These are phyloP conservation scores for Daubentonia madagascariensis DNA, from an alignment of 2,113 vertebrate genomes.

Conservation along the genomic window DNA sequence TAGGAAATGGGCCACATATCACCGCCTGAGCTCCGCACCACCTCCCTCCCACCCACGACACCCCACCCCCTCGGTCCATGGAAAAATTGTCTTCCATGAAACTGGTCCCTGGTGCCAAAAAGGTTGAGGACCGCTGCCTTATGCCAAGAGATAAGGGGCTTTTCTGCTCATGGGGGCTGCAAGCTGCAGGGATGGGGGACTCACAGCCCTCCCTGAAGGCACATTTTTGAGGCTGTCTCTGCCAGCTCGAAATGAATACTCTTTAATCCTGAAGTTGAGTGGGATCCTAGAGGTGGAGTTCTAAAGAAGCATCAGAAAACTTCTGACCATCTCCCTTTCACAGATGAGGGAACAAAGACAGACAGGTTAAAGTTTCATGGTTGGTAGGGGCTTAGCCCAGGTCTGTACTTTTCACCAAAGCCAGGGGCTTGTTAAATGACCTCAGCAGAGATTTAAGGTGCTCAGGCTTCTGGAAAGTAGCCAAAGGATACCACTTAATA, in stretches of 20 bases:
- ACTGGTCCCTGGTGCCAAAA: no score
- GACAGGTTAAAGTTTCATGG: no score
- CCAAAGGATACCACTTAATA: neutral
- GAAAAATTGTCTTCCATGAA: no score
- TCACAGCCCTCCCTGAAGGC: neutral
- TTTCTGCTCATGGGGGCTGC: neutral
- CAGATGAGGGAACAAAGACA: neutral
- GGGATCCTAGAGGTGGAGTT: neutral
- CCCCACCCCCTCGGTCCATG: no score
- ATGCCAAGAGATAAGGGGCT: neutral
- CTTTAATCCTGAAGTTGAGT: conserved; percentile 43
- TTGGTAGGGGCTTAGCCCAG: neutral
- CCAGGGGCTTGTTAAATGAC: neutral
- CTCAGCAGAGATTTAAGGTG: neutral
- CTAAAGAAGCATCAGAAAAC: conserved; percentile 8
- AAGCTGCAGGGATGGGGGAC: neutral
- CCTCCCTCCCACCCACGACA: no score
- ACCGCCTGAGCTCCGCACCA: no score
- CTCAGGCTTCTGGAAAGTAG: neutral
- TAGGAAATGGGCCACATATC: no score
- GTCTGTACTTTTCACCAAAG: neutral
- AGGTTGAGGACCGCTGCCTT: no score
- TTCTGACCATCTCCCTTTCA: neutral
- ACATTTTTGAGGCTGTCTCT: neutral
- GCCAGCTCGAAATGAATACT: neutral